phyloP scores from a whole-genome alignment of 2,888 invertebrate genomes.

The Cacoxenus indagator region DNA sequence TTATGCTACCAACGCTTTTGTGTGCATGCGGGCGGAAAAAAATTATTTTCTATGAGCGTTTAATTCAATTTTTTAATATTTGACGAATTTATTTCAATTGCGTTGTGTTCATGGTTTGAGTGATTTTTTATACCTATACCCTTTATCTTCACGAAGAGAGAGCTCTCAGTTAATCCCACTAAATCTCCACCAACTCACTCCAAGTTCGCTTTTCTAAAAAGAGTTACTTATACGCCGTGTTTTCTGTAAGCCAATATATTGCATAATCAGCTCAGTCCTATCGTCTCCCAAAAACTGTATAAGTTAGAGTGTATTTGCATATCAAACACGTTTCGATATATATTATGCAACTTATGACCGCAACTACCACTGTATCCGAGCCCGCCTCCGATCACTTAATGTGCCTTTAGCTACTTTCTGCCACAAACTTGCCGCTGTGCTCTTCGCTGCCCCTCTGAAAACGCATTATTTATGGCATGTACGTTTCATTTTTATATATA shows the following conservation, averaged over 20 bases:
- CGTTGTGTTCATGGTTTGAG: neutral
- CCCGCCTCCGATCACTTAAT: too few species aligned
- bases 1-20: neutral
- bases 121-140: neutral
- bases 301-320: slow-evolving; percentile 52
- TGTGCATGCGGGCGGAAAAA: neutral
- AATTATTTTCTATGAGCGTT: neutral
- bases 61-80: neutral
- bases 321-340: slow-evolving; percentile 54
- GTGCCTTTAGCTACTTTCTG: too few species aligned
- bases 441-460: too few species aligned
- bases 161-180: too few species aligned
- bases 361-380: neutral
- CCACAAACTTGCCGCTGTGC: neutral
- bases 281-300: slow-evolving; percentile 23
- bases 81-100: neutral
- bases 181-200: neutral
- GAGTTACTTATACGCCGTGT: slow-evolving; percentile 33
- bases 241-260: slow-evolving; percentile 12
- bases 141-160: neutral
- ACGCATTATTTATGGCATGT: too few species aligned
- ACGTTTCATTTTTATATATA: neutral
- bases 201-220: neutral
- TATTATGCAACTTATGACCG: too few species aligned
- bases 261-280: neutral